A percentile compares a stretch with the other conserved stretches of the same genome.
Conservation (phyloP, 1,140 invertebrate species). For the Zaprionus nigranus region DNA sequence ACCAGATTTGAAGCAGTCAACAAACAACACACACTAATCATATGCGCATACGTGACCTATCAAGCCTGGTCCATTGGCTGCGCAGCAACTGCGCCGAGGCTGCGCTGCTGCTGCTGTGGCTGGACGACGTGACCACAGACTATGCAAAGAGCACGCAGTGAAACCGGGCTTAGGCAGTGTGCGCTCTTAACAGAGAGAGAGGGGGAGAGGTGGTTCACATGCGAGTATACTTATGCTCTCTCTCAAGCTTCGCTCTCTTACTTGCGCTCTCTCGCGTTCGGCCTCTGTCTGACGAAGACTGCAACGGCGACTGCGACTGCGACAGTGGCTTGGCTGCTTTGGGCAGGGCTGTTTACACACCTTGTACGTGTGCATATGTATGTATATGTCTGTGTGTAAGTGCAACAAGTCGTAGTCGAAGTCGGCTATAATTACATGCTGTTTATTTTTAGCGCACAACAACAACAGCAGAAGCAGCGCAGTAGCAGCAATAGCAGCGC, state of each 20-base stretch:
- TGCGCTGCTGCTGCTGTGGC: constrained; percentile 3
- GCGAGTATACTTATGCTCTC: not conserved
- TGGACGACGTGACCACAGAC: constrained; percentile 53
- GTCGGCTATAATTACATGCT: constrained; percentile 71
- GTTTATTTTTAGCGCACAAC: constrained; percentile 75
- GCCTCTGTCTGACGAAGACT: constrained; percentile 10
- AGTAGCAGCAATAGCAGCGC: constrained; percentile 21
- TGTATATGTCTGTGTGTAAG: constrained; percentile 52
- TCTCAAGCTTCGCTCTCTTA: constrained; percentile 17
- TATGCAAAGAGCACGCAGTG: constrained; percentile 34
- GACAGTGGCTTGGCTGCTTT: constrained; percentile 30
- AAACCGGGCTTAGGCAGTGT: constrained; percentile 16
- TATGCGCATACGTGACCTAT: constrained; percentile 73
- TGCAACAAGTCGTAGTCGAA: constrained; percentile 69
- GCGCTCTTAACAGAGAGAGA: constrained; percentile 9
- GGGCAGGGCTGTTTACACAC: constrained; percentile 41
- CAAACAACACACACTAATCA: constrained; percentile 47
- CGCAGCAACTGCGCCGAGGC: not conserved
- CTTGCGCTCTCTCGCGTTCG: constrained; percentile 7
- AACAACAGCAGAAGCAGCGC: constrained; percentile 13
- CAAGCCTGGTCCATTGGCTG: constrained; percentile 34
- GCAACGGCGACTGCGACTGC: too few species aligned
- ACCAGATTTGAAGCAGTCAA: constrained; percentile 56
- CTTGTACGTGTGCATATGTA: not conserved
- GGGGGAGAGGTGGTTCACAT: not conserved